phyloP scores from a whole-genome alignment of 2,888 invertebrate genomes.

The Caenorhabditis afra region DNA sequence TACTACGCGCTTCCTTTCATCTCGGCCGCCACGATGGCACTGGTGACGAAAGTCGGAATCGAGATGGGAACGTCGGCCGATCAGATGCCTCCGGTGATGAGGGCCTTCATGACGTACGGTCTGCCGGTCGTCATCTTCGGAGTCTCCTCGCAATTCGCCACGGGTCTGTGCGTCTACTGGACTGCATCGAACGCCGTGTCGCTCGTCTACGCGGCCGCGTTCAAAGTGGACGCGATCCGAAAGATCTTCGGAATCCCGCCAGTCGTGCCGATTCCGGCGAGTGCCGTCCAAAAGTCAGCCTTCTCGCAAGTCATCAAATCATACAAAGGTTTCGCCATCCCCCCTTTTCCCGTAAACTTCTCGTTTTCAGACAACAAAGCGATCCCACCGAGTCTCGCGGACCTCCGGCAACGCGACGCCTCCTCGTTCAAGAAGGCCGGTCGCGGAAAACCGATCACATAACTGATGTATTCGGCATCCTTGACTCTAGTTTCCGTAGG shows the following conservation, averaged over 20 bases:
- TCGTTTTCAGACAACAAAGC: conserved; percentile 63
- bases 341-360: neutral
- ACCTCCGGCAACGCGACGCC: conserved; percentile 71
- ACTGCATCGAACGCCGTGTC: conserved; percentile 77
- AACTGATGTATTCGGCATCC: neutral
- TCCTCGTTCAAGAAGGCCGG: conserved; percentile 77
- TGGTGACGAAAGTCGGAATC: conserved; percentile 86
- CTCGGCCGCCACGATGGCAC: conserved; percentile 88
- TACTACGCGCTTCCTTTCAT: conserved; percentile 90
- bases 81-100: conserved; percentile 73
- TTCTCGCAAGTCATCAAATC: conserved; percentile 60
- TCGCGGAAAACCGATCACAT: conserved; percentile 71
- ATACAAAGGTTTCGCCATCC: conserved; percentile 52
- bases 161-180: conserved; percentile 79
- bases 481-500: conserved; percentile 8
- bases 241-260: conserved; percentile 67
- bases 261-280: conserved; percentile 56
- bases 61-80: conserved; percentile 74
- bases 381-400: conserved; percentile 71
- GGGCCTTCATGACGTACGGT: conserved; percentile 75
- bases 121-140: conserved; percentile 74
- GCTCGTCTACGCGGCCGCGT: conserved; percentile 72
- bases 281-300: conserved; percentile 38
- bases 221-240: conserved; percentile 70
- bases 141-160: conserved; percentile 73